Percentiles rank a stretch among this genome's conserved stretches.
Evolutionary conservation across 2,113 vertebrate species (phyloP).

Genomic region (Paracanthobrama guichenoti): DNA sequence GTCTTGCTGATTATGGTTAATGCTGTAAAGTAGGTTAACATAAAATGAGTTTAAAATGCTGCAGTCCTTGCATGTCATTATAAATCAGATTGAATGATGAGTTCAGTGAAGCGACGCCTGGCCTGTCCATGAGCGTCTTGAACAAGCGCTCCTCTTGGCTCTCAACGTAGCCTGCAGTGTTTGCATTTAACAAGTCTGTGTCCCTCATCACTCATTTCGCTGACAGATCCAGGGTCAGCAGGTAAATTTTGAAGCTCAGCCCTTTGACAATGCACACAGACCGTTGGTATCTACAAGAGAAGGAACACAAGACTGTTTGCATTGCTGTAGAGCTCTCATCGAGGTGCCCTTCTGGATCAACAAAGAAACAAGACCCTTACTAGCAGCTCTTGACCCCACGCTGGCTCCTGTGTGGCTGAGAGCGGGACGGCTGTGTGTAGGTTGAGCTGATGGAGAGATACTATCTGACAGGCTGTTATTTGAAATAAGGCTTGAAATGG

Average conservation of each 20-base stretch:
- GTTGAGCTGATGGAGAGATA: conserved; percentile 56
- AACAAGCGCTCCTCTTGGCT: conserved; percentile 34
- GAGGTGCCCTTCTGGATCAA: conserved; percentile 53
- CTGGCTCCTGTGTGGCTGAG: conserved; percentile 54
- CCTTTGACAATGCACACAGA: conserved; percentile 41
- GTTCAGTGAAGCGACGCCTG: conserved; percentile 20
- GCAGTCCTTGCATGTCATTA: conserved; percentile 20
- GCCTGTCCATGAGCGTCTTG: conserved; percentile 13
- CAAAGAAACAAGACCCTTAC: conserved; percentile 52
- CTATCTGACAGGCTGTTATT: conserved; percentile 53
- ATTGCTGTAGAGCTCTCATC: conserved; percentile 47
- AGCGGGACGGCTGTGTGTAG: conserved; percentile 40
- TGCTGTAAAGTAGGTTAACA: neutral
- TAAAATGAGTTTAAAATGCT: neutral
- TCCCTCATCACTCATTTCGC: conserved; percentile 40
- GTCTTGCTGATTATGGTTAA: neutral
- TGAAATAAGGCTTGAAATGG: conserved; percentile 53
- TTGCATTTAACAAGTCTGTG: conserved; percentile 41
- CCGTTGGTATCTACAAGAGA: conserved; percentile 41
- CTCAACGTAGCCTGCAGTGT: conserved; percentile 45
- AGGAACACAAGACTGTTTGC: conserved; percentile 52
- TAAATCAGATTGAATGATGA: conserved; percentile 34
- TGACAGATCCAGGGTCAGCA: conserved; percentile 42
- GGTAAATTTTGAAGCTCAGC: conserved; percentile 31
- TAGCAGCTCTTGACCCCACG: conserved; percentile 53